Evolutionary conservation across 2,888 invertebrate genomes (phyloP).

Genomic region (Blera fallax): DNA sequence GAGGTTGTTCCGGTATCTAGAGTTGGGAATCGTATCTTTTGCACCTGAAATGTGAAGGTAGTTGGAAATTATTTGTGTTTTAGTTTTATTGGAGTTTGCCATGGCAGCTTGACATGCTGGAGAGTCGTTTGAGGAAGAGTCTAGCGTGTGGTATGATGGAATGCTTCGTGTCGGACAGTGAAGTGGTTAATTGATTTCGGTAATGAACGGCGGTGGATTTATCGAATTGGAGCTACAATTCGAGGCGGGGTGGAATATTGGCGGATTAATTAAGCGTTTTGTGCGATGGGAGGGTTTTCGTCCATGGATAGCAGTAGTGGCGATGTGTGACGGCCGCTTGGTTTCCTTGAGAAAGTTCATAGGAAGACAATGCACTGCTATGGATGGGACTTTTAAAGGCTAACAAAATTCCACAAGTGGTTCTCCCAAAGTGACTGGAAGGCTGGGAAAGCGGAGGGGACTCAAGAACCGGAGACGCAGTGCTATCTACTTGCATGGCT

Average conservation of each 20-base stretch:
- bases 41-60: not conserved
- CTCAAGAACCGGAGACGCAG: too few relatives aligned
- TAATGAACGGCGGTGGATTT: not conserved
- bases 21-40: not conserved
- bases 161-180: not conserved
- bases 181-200: conserved; percentile 9
- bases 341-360: too few relatives aligned
- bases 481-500: too few relatives aligned
- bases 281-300: not conserved
- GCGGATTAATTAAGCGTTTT: not conserved
- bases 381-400: too few relatives aligned
- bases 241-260: not conserved
- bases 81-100: not conserved
- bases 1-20: conserved; percentile 7
- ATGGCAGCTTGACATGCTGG: not conserved
- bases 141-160: not conserved
- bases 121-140: not conserved
- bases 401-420: too few relatives aligned
- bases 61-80: not conserved
- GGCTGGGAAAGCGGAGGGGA: too few relatives aligned
- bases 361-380: too few relatives aligned
- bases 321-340: too few relatives aligned
- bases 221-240: not conserved
- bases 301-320: too few relatives aligned
- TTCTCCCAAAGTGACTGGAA: too few relatives aligned